Evolutionary conservation across 23 tunicate genomes (phyloP).

Genomic region (Trididemnum nubilum): DNA sequence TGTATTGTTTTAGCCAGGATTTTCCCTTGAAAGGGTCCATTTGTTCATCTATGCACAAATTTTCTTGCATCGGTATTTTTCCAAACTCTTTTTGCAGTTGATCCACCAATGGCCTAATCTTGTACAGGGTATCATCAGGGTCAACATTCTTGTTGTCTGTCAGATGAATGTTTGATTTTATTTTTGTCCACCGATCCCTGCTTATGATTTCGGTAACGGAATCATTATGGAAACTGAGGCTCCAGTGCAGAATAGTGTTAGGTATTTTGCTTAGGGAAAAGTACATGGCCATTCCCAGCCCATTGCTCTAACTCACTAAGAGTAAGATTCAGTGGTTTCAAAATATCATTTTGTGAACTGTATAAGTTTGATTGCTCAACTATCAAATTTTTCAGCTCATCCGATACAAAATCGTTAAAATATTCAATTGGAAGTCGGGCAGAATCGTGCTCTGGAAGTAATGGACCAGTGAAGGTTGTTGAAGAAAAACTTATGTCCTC

Average conservation of each 20-base stretch:
- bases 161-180: slow-evolving; percentile 15
- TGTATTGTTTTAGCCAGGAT: slow-evolving; percentile 13
- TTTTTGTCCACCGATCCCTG: slow-evolving; percentile 10
- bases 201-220: not conserved
- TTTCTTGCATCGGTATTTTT: slow-evolving; percentile 10
- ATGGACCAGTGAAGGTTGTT: not conserved
- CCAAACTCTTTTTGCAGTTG: not conserved
- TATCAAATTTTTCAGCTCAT: too few species aligned
- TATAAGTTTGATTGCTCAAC: too few species aligned
- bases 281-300: slow-evolving; percentile 18
- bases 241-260: slow-evolving; percentile 18
- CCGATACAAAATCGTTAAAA: slow-evolving; percentile 25
- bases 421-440: slow-evolving; percentile 8
- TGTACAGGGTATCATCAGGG: not conserved
- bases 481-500: slow-evolving; percentile 9
- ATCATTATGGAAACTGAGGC: not conserved
- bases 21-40: slow-evolving; percentile 28
- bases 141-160: slow-evolving; percentile 14
- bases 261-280: slow-evolving; percentile 20
- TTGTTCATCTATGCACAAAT: slow-evolving; percentile 26
- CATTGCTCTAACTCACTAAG: slow-evolving; percentile 8
- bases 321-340: slow-evolving; percentile 11
- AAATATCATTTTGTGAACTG: slow-evolving; percentile 8
- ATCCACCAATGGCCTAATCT: slow-evolving; percentile 15
- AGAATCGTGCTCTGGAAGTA: not conserved